Evolutionary conservation across 2,888 invertebrate species (phyloP).

Genomic region (Dynastes hyllus): DNA sequence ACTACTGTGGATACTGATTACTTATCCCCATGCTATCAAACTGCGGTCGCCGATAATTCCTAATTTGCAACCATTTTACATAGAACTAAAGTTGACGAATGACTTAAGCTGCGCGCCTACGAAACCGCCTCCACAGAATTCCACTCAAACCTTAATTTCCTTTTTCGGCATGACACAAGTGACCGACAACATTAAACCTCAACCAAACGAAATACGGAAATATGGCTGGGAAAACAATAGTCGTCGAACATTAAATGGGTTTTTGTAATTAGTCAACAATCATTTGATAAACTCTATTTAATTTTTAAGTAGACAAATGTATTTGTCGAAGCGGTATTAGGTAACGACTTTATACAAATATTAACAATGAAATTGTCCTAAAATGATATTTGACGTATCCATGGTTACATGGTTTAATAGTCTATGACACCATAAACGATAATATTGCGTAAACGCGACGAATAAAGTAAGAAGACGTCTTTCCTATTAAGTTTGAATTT

Average conservation of each 20-base stretch:
- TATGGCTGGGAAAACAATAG: neutral
- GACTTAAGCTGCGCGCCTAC: too few species aligned
- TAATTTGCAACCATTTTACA: too few species aligned
- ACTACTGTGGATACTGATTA: too few species aligned
- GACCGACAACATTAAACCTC: too few species aligned
- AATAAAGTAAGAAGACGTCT: constrained; percentile 33
- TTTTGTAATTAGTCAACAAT: neutral
- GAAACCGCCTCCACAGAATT: too few species aligned
- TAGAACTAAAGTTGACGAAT: too few species aligned
- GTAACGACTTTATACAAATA: neutral
- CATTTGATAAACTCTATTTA: too few species aligned
- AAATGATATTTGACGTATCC: neutral
- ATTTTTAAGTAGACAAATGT: neutral
- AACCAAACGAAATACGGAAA: neutral
- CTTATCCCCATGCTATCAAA: too few species aligned
- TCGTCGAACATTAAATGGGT: too few species aligned
- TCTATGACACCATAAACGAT: constrained; percentile 16
- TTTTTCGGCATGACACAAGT: too few species aligned
- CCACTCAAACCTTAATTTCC: too few species aligned
- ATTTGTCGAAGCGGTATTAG: neutral
- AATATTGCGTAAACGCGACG: constrained; percentile 22
- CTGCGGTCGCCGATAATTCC: too few species aligned
- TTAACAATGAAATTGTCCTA: neutral
- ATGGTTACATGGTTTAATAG: constrained; percentile 23
- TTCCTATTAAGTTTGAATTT: constrained; percentile 8